phyloP scores from a whole-genome alignment of 2,113 vertebrate genomes.

The Cyprinodon tularosa region DNA sequence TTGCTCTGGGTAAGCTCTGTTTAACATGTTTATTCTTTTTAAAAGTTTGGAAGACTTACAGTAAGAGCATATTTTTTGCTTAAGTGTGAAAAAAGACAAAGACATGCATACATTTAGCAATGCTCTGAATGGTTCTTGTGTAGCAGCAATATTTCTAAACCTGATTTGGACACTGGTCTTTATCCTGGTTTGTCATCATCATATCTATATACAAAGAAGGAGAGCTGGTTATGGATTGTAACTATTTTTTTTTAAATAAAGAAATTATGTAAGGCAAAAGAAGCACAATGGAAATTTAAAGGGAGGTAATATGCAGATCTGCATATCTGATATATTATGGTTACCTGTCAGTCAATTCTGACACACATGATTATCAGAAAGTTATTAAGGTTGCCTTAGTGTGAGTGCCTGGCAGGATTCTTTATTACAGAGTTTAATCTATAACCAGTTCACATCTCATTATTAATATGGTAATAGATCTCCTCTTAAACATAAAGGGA shows the following conservation, averaged over 20 bases:
- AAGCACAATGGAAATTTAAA: conserved; percentile 2
- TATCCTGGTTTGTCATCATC: conserved; percentile 36
- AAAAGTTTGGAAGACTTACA: background rate
- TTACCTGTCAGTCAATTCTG: conserved; percentile 69
- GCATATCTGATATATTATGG: conserved; percentile 41
- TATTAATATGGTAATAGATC: conserved; percentile 83
- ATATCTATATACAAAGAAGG: conserved; percentile 43
- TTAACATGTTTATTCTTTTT: background rate
- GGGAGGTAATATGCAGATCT: conserved; percentile 16
- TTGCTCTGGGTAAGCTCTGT: background rate
- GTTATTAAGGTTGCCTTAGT: conserved; percentile 72
- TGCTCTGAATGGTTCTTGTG: background rate
- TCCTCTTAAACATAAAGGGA: conserved; percentile 77
- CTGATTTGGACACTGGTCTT: conserved; percentile 13
- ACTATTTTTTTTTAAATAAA: conserved; percentile 42
- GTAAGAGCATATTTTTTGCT: conserved; percentile 2
- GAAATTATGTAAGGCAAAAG: conserved; percentile 16
- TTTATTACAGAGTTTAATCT: conserved; percentile 76
- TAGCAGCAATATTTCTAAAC: background rate
- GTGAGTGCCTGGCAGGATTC: conserved; percentile 70
- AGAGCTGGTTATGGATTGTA: conserved; percentile 24
- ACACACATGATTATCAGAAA: conserved; percentile 72
- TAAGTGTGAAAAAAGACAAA: background rate
- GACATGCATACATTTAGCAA: background rate
- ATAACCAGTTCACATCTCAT: conserved; percentile 77